A percentile compares a stretch with the other conserved stretches of the same genome.
These are phyloP conservation scores for Notothenia rossii DNA, from an alignment of 2,113 vertebrate species.

Conservation along the genomic window DNA sequence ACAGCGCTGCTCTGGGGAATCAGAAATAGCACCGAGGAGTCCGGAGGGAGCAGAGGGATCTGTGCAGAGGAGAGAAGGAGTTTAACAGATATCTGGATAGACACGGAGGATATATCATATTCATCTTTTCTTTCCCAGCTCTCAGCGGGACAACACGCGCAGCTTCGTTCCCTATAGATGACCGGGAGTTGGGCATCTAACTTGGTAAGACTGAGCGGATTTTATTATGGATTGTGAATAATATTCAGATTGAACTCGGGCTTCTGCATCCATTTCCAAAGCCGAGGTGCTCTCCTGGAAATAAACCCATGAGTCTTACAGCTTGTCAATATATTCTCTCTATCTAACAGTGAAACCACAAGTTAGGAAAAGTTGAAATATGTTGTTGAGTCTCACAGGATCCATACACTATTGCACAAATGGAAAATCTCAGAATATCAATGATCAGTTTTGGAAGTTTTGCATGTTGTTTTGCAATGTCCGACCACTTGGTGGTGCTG, in stretches of 20 bases:
- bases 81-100: conserved; percentile 33
- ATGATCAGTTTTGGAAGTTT: conserved; percentile 73
- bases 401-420: background rate
- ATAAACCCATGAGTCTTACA: background rate
- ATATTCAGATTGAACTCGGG: background rate
- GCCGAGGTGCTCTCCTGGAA: background rate
- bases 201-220: conserved; percentile 75
- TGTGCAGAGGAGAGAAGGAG: conserved; percentile 35
- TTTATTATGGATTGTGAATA: background rate
- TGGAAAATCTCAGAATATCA: conserved; percentile 1
- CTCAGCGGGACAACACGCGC: conserved; percentile 69
- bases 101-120: conserved; percentile 70
- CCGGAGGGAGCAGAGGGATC: conserved; percentile 55
- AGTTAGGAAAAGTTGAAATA: background rate
- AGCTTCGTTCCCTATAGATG: conserved; percentile 76
- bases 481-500: conserved; percentile 83
- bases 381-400: background rate
- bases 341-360: background rate
- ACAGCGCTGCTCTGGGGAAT: conserved; percentile 60
- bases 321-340: too few species aligned
- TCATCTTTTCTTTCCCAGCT: conserved; percentile 43
- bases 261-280: background rate
- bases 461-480: conserved; percentile 16
- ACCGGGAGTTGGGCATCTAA: conserved; percentile 76
- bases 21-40: conserved; percentile 60